phyloP scores from a whole-genome alignment of 2,888 invertebrate genomes.

The Tridacna gigas region DNA sequence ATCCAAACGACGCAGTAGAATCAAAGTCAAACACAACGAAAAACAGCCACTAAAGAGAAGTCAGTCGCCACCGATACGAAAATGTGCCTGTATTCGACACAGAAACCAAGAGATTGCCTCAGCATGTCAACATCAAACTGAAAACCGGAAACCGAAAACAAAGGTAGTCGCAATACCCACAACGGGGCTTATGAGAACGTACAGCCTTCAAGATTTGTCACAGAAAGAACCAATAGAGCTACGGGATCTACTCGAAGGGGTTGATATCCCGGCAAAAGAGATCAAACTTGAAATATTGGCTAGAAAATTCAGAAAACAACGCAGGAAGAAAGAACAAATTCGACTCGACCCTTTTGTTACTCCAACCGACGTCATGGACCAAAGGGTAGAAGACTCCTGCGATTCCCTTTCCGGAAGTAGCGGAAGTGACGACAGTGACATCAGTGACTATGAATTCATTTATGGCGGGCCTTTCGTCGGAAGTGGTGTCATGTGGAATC shows the following conservation, averaged over 20 bases:
- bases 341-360: conserved; percentile 42
- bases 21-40: conserved; percentile 28
- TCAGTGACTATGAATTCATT: conserved; percentile 48
- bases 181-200: conserved; percentile 45
- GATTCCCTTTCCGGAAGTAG: conserved; percentile 9
- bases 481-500: conserved; percentile 62
- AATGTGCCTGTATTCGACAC: conserved; percentile 17
- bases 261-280: conserved; percentile 67
- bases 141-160: conserved; percentile 42
- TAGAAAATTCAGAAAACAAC: conserved; percentile 58
- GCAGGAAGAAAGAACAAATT: conserved; percentile 42
- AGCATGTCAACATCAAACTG: conserved; percentile 46
- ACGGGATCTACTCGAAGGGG: conserved; percentile 47
- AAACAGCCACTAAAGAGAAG: conserved; percentile 17
- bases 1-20: conserved; percentile 35
- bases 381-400: conserved; percentile 18
- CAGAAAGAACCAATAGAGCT: conserved; percentile 50
- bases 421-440: conserved; percentile 42
- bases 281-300: conserved; percentile 60
- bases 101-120: not conserved
- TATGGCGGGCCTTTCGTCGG: conserved; percentile 61
- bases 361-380: conserved; percentile 10
- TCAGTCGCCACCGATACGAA: conserved; percentile 19
- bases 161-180: conserved; percentile 54
- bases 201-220: conserved; percentile 53